These are phyloP conservation scores for Ryuthela nishihirai DNA, from an alignment of 2,888 invertebrate species.

Conservation along the genomic window DNA sequence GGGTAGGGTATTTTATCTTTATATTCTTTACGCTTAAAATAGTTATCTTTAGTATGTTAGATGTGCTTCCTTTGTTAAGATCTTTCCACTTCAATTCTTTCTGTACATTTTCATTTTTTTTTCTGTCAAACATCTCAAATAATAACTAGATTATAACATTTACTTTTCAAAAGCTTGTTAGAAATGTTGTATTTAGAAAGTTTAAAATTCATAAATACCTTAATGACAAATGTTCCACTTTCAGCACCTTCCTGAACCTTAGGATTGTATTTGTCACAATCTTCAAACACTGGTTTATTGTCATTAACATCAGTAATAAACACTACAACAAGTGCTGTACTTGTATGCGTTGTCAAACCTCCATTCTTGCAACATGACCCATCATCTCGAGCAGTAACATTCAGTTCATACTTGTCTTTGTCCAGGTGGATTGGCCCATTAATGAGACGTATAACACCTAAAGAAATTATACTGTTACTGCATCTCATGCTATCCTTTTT, in stretches of 20 bases:
- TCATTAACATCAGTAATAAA: conserved; percentile 59
- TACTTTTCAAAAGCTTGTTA: no score
- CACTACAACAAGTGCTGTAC: conserved; percentile 48
- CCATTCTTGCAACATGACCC: conserved; percentile 52
- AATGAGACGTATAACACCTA: conserved; percentile 75
- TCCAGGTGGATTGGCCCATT: conserved; percentile 81
- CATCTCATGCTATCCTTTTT: no score
- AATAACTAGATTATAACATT: no score
- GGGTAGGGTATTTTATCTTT: no score
- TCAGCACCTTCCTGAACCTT: conserved; percentile 73
- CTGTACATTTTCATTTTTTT: no score
- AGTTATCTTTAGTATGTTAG: no score
- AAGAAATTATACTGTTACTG: no score
- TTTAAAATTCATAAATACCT: conserved; percentile 58
- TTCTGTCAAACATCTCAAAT: no score
- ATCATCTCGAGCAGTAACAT: conserved; percentile 55
- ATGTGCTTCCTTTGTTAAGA: no score
- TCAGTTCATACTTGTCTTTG: conserved; percentile 73
- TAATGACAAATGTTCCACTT: conserved; percentile 72
- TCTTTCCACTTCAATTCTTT: no score
- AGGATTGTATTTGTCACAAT: conserved; percentile 77
- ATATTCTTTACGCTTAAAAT: no score
- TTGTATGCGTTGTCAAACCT: conserved; percentile 43
- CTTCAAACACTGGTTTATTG: conserved; percentile 80
- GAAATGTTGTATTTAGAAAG: no score